Conservation (phyloP, 1,140 invertebrate genomes). For the Drosophila dunni region DNA sequence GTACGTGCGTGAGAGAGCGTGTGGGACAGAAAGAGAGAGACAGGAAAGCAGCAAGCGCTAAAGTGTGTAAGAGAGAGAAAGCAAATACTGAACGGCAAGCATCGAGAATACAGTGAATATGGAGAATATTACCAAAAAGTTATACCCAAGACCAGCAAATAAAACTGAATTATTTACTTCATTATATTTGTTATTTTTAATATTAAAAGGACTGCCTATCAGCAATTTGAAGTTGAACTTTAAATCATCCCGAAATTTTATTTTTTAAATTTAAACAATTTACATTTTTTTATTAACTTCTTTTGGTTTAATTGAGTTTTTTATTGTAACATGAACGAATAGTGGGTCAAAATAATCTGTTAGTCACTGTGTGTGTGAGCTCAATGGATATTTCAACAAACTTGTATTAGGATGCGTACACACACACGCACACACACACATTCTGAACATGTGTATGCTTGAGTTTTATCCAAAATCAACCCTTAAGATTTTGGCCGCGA, state of each 20-base stretch:
- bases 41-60: background rate
- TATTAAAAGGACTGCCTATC: too few relatives aligned
- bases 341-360: too few relatives aligned
- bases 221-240: too few relatives aligned
- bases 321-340: too few relatives aligned
- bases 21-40: background rate
- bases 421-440: background rate
- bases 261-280: too few relatives aligned
- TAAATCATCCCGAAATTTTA: too few relatives aligned
- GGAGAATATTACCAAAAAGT: too few relatives aligned
- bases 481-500: slow-evolving; percentile 35
- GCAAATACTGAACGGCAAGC: background rate
- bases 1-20: background rate
- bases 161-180: too few relatives aligned
- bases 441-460: background rate
- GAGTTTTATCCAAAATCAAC: slow-evolving; percentile 28
- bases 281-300: too few relatives aligned
- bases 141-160: too few relatives aligned
- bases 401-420: background rate
- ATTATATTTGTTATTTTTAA: too few relatives aligned
- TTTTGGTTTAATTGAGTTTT: too few relatives aligned
- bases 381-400: background rate
- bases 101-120: background rate
- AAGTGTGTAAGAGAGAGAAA: background rate
- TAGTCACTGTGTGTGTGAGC: background rate